Percentiles rank a stretch among this genome's conserved stretches.
phyloP scores from a whole-genome alignment of 2,888 invertebrate genomes.

The Hirtodrosophila histrioides region DNA sequence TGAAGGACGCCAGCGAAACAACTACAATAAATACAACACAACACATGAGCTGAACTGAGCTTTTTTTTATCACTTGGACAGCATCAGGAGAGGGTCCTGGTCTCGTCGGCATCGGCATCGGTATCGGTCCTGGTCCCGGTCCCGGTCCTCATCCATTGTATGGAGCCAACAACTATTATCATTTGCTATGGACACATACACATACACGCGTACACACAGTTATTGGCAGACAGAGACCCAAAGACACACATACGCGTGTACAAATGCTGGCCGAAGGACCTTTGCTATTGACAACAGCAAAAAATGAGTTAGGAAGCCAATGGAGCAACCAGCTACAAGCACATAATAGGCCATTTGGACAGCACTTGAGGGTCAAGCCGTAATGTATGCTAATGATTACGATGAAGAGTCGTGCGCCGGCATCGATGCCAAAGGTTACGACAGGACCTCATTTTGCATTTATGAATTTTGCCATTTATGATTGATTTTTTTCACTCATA shows the following conservation, averaged over 20 bases:
- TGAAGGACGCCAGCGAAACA: conserved; percentile 54
- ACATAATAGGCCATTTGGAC: conserved; percentile 71
- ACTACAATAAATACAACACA: conserved; percentile 39
- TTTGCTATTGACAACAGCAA: conserved; percentile 35
- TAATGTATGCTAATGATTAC: conserved; percentile 75
- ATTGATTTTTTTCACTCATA: conserved; percentile 23
- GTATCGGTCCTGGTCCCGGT: too few relatives aligned
- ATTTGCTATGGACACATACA: conserved; percentile 48
- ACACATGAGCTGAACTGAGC: conserved; percentile 25
- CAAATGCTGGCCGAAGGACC: conserved; percentile 20
- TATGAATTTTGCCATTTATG: conserved; percentile 27
- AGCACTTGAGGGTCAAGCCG: conserved; percentile 70
- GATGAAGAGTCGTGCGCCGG: conserved; percentile 51
- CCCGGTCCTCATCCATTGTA: conserved; percentile 13
- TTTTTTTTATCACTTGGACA: conserved; percentile 56
- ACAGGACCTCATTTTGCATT: conserved; percentile 20
- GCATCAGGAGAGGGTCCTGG: conserved; percentile 39
- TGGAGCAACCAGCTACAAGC: conserved; percentile 65
- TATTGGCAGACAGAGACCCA: conserved; percentile 40
- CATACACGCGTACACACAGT: conserved; percentile 14
- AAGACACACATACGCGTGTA: conserved; percentile 23
- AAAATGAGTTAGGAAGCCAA: conserved; percentile 56
- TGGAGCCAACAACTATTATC: conserved; percentile 61
- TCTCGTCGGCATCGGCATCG: not conserved
- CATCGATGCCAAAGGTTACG: conserved; percentile 42